phyloP scores from a whole-genome alignment of 2,888 invertebrate species.

The Nomada fucata region DNA sequence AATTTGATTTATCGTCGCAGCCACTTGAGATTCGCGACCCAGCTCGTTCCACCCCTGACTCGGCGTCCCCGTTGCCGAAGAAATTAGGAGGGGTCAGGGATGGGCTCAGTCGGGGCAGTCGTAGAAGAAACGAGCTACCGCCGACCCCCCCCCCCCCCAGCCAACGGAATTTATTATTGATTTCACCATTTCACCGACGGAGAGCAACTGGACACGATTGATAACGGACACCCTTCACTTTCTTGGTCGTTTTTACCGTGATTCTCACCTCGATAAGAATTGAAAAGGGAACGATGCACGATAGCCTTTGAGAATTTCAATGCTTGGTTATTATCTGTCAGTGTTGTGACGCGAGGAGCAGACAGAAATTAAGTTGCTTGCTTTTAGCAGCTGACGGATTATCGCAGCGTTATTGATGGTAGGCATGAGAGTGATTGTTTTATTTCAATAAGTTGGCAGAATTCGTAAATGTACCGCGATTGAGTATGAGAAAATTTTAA shows the following conservation, averaged over 20 bases:
- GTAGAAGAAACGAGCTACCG: conserved; percentile 15
- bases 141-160: not conserved
- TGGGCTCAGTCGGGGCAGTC: conserved; percentile 25
- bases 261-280: conserved; percentile 56
- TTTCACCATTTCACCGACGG: conserved; percentile 52
- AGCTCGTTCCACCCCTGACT: conserved; percentile 49
- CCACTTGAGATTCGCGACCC: conserved; percentile 76
- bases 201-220: conserved; percentile 70
- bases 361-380: too few relatives aligned
- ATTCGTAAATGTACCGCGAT: too few relatives aligned
- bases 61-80: conserved; percentile 45
- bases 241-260: conserved; percentile 1
- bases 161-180: conserved; percentile 73
- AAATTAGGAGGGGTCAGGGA: conserved; percentile 56
- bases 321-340: conserved; percentile 57
- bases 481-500: too few relatives aligned
- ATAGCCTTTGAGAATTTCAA: conserved; percentile 29
- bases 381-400: too few relatives aligned
- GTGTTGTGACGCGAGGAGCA: conserved; percentile 51
- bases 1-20: conserved; percentile 81
- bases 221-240: conserved; percentile 59
- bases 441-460: too few relatives aligned
- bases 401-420: too few relatives aligned
- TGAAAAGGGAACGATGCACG: not conserved
- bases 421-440: too few relatives aligned